Base-by-base conservation (phyloP, 2,797 vertebrate species). In the Acanthornis magna region DNA sequence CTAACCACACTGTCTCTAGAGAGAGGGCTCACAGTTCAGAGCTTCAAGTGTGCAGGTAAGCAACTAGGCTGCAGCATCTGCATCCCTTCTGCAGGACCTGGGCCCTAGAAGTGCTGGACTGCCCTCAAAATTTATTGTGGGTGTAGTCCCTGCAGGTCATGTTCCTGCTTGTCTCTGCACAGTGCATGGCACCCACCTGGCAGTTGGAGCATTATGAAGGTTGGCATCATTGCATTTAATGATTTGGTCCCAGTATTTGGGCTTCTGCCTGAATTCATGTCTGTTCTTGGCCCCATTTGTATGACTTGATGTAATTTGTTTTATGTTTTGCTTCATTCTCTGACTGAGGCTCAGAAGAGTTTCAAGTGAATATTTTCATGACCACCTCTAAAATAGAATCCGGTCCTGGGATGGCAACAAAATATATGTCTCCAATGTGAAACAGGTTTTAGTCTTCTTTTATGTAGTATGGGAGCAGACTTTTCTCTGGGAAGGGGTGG, bases 31-130 rank as follows among this genome's bases (percentile, higher is more conserved):
- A 99, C 99, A 1, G 98, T 98, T 82, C 99, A 99, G 98, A 98
- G 99, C 98, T 99, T 99, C 98, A 99, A 98, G 96, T 99, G 99
- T 98, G 99, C 99, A 99, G 99, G 99, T 99, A 97, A 97, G 97
- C 94, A 89, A 74, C 48, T 27, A 34, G 42, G 25, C 38, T 74
- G 32, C 38, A 60, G 27, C 71, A 43, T 36, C 42, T 65, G 50
- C 30, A 55, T 13, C 13, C 19, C 54, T 76, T 76, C 87, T 70
- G 17, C 45, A 47, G 73, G 36, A 71, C 20, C 22, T 60, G 40
- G 36, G 45, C 18, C 48, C 42, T 61, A 16, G 32, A 60, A 73
- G 18, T 43, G 29, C 42, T 71, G 50, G 32, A 6, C 19, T 67
- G 29, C 26, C 38, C 32, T 83, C 68, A 63, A 5, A 77, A 43